These are phyloP conservation scores for Steatornis caripensis DNA, from an alignment of 2,113 vertebrate genomes.

Conservation along the genomic window DNA sequence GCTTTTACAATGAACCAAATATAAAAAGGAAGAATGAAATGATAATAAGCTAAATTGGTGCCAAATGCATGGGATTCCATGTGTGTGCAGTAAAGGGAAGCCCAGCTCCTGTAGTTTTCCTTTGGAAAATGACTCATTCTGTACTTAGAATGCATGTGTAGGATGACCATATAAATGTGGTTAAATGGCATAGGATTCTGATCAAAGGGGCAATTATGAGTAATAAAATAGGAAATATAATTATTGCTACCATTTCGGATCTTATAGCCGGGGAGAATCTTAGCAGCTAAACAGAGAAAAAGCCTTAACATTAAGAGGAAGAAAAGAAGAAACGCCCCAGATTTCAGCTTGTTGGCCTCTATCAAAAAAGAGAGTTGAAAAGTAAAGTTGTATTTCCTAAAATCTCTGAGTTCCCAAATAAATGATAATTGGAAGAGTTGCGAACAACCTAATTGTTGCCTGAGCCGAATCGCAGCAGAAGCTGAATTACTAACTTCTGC, in stretches of 20 bases:
- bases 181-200: slow-evolving; percentile 34
- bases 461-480: neutral
- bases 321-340: neutral
- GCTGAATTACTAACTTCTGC: neutral
- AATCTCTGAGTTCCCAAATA: neutral
- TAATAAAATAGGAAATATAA: slow-evolving; percentile 52
- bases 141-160: neutral
- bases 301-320: neutral
- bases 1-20: slow-evolving; percentile 3
- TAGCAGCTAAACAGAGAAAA: neutral
- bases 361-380: neutral
- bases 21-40: slow-evolving; percentile 29
- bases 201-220: slow-evolving; percentile 38
- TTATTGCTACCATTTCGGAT: slow-evolving; percentile 48
- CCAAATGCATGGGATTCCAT: slow-evolving; percentile 1
- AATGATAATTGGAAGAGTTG: neutral
- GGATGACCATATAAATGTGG: slow-evolving; percentile 39
- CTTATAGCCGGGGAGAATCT: neutral
- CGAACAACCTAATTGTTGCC: neutral
- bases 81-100: slow-evolving; percentile 21
- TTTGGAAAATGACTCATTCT: neutral
- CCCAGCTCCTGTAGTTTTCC: neutral
- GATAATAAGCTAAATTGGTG: slow-evolving; percentile 28
- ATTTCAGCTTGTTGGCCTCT: neutral
- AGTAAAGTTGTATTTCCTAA: neutral